phyloP scores from a whole-genome alignment of 2,113 vertebrate species.

The Pongo pygmaeus region DNA sequence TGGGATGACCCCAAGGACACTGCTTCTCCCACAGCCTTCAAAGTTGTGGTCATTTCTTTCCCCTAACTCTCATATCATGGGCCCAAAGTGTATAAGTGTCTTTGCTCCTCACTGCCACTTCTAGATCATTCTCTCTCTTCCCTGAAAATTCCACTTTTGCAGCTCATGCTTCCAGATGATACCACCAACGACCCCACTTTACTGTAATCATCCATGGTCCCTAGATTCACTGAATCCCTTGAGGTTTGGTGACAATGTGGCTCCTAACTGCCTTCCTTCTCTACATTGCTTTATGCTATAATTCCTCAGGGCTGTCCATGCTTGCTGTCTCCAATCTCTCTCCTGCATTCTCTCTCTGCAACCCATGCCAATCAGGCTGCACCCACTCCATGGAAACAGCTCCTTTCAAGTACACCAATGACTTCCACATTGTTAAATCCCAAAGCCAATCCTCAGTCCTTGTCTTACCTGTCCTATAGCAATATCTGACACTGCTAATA shows the following conservation, averaged over 20 bases:
- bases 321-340: neutral
- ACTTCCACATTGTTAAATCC: neutral
- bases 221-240: neutral
- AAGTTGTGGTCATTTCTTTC: neutral
- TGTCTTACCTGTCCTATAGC: too few species aligned
- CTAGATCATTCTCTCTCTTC: neutral
- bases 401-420: neutral
- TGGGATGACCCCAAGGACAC: neutral
- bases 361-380: neutral
- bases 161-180: neutral
- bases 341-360: neutral
- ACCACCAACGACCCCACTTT: neutral
- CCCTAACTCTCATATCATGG: neutral
- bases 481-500: neutral
- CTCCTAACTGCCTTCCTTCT: neutral
- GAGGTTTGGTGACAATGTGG: neutral
- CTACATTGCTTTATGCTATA: rapidly evolving
- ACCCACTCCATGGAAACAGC: neutral
- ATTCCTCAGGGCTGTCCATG: neutral
- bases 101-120: neutral
- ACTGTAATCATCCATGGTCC: neutral
- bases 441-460: neutral
- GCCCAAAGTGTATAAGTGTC: neutral
- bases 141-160: neutral
- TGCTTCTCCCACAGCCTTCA: neutral